These are phyloP conservation scores for Zaprionus obscuricornis DNA, from an alignment of 2,888 invertebrate genomes.

Conservation along the genomic window DNA sequence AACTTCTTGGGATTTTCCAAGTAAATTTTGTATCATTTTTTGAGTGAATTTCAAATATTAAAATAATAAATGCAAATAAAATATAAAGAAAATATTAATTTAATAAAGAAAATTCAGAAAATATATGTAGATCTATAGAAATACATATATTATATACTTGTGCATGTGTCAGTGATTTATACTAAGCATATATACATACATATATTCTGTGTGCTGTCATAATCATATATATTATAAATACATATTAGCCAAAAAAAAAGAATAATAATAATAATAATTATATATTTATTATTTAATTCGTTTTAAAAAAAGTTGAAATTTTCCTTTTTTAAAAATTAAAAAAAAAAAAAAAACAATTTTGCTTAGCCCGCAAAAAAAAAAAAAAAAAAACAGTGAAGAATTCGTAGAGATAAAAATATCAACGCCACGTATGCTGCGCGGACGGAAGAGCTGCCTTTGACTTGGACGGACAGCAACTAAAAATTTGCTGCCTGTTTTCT, in stretches of 20 bases:
- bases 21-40: conserved; percentile 3
- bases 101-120: conserved; percentile 14
- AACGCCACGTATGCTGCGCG: conserved; percentile 67
- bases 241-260: conserved; percentile 12
- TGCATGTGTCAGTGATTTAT: conserved; percentile 1
- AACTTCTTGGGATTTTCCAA: conserved; percentile 11
- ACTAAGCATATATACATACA: conserved; percentile 14
- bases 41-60: background rate
- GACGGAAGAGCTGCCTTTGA: conserved; percentile 53
- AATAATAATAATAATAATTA: too few species aligned
- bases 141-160: conserved; percentile 4
- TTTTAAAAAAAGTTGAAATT: too few species aligned
- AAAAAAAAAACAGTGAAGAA: conserved; percentile 21
- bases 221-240: conserved; percentile 21
- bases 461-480: conserved; percentile 45
- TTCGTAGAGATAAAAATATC: conserved; percentile 65
- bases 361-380: conserved; percentile 8
- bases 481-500: conserved; percentile 48
- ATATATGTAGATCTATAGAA: conserved; percentile 5
- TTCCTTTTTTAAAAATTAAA: background rate
- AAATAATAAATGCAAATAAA: too few species aligned
- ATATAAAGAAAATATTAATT: too few species aligned
- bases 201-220: conserved; percentile 31
- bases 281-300: too few species aligned
- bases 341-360: conserved; percentile 19